phyloP scores from a whole-genome alignment of 2,113 vertebrate genomes.

The Myotis brandtii region DNA sequence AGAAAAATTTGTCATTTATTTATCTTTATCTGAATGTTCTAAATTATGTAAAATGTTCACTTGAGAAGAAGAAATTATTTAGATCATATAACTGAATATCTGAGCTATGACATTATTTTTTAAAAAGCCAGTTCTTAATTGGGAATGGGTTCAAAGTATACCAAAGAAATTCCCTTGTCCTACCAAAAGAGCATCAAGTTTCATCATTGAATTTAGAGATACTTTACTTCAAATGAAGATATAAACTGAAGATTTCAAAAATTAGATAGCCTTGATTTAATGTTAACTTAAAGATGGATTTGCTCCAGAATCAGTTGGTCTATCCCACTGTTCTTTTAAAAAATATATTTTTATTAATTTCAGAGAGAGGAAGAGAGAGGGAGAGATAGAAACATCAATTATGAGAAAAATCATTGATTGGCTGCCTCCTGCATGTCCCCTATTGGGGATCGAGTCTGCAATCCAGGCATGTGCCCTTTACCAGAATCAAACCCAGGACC shows the following conservation, averaged over 20 bases:
- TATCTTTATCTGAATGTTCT: background rate
- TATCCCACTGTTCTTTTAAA: background rate
- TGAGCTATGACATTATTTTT: background rate
- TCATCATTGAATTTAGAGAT: background rate
- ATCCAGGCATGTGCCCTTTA: too few species aligned
- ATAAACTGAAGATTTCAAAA: background rate
- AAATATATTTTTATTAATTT: too few species aligned
- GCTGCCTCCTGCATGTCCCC: too few species aligned
- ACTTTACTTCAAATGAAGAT: conserved; percentile 29
- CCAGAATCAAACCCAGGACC: too few species aligned
- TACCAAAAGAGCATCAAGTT: background rate
- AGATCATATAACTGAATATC: background rate
- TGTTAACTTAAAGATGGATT: background rate
- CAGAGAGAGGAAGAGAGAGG: too few species aligned
- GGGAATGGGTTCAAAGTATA: background rate
- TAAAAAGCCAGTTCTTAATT: background rate
- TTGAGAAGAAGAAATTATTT: background rate
- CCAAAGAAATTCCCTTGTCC: background rate
- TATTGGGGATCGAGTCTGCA: too few species aligned
- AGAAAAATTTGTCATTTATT: background rate
- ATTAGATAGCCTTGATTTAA: background rate
- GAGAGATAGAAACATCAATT: too few species aligned
- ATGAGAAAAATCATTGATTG: too few species aligned
- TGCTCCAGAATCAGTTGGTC: too few species aligned
- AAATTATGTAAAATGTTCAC: background rate